A percentile compares a stretch with the other conserved stretches of the same genome.
Evolutionary conservation across 2,888 invertebrate genomes (phyloP).

Genomic region (Dusona sp.): DNA sequence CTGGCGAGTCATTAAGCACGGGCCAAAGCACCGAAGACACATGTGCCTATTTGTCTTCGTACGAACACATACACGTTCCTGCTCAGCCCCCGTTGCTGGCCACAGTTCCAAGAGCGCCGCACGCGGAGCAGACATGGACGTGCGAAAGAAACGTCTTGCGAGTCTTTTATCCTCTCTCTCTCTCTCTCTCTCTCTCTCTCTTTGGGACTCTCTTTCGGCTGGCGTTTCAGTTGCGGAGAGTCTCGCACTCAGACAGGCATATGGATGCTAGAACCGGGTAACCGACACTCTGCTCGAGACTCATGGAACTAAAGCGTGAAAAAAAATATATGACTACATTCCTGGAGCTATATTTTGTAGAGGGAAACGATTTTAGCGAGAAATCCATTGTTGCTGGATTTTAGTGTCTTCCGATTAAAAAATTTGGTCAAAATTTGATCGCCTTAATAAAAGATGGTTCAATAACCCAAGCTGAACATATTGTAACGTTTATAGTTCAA

Average conservation of each 20-base stretch:
- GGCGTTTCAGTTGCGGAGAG: constrained; percentile 24
- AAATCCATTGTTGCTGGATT: constrained; percentile 11
- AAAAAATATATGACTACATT: constrained; percentile 50
- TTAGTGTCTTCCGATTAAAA: neutral
- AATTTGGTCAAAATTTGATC: neutral
- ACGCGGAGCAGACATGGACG: constrained; percentile 39
- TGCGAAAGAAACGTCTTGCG: constrained; percentile 49
- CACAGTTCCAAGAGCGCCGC: constrained; percentile 45
- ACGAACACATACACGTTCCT: constrained; percentile 23
- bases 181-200: constrained; percentile 4
- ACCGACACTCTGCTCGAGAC: constrained; percentile 65
- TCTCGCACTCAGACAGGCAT: constrained; percentile 45
- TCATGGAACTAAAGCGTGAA: constrained; percentile 33
- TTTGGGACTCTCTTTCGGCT: constrained; percentile 29
- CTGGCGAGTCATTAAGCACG: constrained; percentile 32
- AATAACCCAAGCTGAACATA: neutral
- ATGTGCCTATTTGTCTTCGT: constrained; percentile 20
- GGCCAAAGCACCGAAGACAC: constrained; percentile 32
- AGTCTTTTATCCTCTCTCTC: constrained; percentile 43
- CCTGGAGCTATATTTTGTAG: constrained; percentile 37
- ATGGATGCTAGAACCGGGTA: constrained; percentile 64
- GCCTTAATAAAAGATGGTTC: neutral
- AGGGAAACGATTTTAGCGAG: constrained; percentile 12
- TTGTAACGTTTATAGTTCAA: neutral
- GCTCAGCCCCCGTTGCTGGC: constrained; percentile 24